Percentiles rank a stretch among this genome's conserved stretches.
Evolutionary conservation across 2,888 invertebrate genomes (phyloP).

Genomic region (Pterostichus niger): DNA sequence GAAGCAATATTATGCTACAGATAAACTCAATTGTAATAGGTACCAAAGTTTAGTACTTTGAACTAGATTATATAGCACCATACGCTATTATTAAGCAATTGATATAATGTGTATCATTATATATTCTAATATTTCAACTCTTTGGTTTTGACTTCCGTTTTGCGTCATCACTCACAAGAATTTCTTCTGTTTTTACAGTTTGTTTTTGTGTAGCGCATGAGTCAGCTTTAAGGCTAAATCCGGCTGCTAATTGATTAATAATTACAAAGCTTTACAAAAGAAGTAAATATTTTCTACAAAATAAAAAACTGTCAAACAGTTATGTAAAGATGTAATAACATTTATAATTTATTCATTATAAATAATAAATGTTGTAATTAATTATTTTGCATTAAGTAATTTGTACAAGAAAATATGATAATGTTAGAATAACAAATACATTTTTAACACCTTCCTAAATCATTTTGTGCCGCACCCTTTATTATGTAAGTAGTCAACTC

Average conservation of each 20-base stretch:
- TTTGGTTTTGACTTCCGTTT: constrained; percentile 38
- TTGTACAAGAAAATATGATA: no score
- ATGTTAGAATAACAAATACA: no score
- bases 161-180: constrained; percentile 18
- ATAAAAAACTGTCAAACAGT: constrained; percentile 1
- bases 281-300: not conserved
- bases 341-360: no score
- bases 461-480: constrained; percentile 8
- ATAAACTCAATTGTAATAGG: no score
- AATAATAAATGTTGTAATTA: no score
- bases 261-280: constrained; percentile 39
- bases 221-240: constrained; percentile 37
- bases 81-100: constrained; percentile 30
- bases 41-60: no score
- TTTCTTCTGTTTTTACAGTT: constrained; percentile 17
- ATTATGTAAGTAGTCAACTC: constrained; percentile 41
- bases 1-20: no score
- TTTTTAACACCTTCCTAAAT: not conserved
- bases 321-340: no score
- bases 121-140: constrained; percentile 50
- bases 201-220: constrained; percentile 19
- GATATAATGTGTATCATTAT: constrained; percentile 44
- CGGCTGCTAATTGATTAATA: constrained; percentile 42
- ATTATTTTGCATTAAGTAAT: no score
- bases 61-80: no score